Percentiles rank a stretch among this genome's conserved stretches.
These are phyloP conservation scores for Rhinella marina DNA, from an alignment of 2,797 vertebrate species.

Conservation along the genomic window DNA sequence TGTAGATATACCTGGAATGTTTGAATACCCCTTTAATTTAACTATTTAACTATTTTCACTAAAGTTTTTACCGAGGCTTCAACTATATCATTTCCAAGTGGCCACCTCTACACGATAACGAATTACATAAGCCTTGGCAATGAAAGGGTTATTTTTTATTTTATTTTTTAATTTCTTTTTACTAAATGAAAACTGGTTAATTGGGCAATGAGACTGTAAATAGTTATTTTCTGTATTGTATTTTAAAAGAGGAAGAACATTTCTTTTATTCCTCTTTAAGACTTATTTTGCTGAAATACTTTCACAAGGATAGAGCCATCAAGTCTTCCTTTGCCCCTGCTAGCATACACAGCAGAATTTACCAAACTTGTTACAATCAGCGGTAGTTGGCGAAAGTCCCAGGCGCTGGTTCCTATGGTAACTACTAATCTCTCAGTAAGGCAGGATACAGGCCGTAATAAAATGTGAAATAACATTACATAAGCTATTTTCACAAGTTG, in stretches of 20 bases:
- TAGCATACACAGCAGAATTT: conserved; percentile 30
- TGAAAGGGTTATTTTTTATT: neutral
- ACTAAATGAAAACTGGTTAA: neutral
- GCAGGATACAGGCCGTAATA: conserved; percentile 2
- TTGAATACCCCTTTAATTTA: too few relatives aligned
- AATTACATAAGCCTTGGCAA: too few relatives aligned
- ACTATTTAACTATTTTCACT: too few relatives aligned
- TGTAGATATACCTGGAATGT: too few relatives aligned
- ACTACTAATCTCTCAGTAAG: conserved; percentile 34
- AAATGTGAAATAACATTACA: conserved; percentile 49
- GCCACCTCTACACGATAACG: too few relatives aligned
- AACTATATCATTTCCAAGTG: too few relatives aligned
- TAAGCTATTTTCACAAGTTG: conserved; percentile 38
- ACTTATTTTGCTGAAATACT: neutral
- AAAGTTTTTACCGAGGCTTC: too few relatives aligned
- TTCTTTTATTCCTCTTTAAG: conserved; percentile 28
- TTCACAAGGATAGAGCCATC: neutral
- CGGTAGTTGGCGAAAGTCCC: conserved; percentile 36
- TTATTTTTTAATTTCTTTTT: too few relatives aligned
- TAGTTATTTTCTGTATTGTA: neutral
- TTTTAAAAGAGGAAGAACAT: neutral
- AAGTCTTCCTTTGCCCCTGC: conserved; percentile 22
- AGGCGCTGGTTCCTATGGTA: conserved; percentile 30
- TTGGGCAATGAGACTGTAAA: neutral
- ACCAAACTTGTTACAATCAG: conserved; percentile 48